Percentiles rank a stretch among this genome's conserved stretches.
Conservation (phyloP, 2,888 invertebrate genomes). For the Apamea monoglypha region DNA sequence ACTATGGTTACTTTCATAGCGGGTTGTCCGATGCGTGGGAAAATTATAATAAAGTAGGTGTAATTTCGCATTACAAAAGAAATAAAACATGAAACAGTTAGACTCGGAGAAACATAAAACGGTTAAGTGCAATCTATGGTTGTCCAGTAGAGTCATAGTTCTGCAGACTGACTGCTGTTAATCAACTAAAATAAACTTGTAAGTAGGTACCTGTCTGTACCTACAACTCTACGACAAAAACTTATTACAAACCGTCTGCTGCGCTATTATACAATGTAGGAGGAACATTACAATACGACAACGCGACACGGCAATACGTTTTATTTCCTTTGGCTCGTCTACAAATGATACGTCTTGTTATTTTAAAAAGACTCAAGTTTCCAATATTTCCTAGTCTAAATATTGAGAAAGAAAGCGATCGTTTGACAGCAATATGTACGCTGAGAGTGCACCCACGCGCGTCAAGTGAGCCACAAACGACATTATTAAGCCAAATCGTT, state of each 20-base stretch:
- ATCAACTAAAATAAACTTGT: conserved; percentile 35
- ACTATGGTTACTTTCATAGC: conserved; percentile 59
- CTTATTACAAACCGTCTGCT: conserved; percentile 23
- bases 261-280: background rate
- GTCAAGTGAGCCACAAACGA: conserved; percentile 73
- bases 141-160: background rate
- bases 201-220: background rate
- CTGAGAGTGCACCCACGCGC: conserved; percentile 75
- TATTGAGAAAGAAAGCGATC: conserved; percentile 66
- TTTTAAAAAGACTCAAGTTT: conserved; percentile 53
- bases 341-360: conserved; percentile 48
- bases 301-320: too few relatives aligned
- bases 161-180: background rate
- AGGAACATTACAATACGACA: conserved; percentile 31
- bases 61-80: conserved; percentile 23
- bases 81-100: background rate
- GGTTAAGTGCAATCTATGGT: background rate
- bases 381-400: conserved; percentile 53
- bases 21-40: conserved; percentile 63
- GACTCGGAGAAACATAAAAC: background rate
- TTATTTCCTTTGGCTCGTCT: conserved; percentile 53
- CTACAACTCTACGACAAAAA: conserved; percentile 7
- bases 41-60: conserved; percentile 22
- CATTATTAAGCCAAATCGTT: conserved; percentile 79
- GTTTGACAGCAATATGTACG: conserved; percentile 67